Conservation (phyloP, 2,113 vertebrate species). For the Rynchops niger region DNA sequence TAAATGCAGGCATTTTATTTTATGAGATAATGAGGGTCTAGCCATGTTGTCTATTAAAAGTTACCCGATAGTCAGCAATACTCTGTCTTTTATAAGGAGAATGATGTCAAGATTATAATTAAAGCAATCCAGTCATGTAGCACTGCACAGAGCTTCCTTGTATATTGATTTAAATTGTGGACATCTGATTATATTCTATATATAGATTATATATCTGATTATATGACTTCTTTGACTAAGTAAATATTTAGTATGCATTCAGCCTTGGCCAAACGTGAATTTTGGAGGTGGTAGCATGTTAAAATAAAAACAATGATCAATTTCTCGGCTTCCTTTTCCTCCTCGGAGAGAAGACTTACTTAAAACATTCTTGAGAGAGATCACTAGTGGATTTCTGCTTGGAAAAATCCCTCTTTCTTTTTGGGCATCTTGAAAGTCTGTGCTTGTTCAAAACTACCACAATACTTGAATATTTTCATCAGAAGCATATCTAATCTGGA, state of each 20-base stretch:
- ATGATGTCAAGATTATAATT: constrained; percentile 65
- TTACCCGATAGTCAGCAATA: constrained; percentile 42
- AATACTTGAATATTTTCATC: constrained; percentile 34
- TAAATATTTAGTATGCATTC: constrained; percentile 4
- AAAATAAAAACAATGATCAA: neutral
- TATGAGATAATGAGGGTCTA: constrained; percentile 48
- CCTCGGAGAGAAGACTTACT: neutral
- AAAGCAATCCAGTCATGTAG: constrained; percentile 50
- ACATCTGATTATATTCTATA: neutral
- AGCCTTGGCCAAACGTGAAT: neutral
- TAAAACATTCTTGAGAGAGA: neutral
- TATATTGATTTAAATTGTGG: constrained; percentile 27
- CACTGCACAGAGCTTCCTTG: constrained; percentile 4
- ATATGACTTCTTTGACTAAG: neutral
- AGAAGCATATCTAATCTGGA: constrained; percentile 44
- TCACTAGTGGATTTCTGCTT: neutral
- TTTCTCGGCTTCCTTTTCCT: neutral
- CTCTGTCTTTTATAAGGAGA: constrained; percentile 59
- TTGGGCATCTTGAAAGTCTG: neutral
- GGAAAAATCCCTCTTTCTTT: constrained; percentile 6
- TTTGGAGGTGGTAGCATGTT: neutral
- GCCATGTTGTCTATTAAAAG: constrained; percentile 65
- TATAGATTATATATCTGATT: too few relatives aligned
- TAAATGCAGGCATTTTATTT: constrained; percentile 63
- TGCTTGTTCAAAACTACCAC: constrained; percentile 42